phyloP scores from a whole-genome alignment of 1,140 invertebrate species.

The Orius laevigatus region DNA sequence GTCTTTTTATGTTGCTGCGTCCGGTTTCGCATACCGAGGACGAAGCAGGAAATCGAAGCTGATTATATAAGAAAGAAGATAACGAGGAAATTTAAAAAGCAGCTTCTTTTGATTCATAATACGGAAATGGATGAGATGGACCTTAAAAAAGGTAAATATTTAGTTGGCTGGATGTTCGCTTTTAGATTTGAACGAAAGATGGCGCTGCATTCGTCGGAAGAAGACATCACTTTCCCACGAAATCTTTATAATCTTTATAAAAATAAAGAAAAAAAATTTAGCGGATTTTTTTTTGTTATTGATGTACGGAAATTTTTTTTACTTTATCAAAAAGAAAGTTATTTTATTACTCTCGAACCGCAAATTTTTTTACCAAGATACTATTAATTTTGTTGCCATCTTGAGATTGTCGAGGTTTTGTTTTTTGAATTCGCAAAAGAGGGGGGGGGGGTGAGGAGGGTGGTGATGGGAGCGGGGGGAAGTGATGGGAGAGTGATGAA shows the following conservation, averaged over 20 bases:
- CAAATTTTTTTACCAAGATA: no score
- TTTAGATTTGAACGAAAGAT: not conserved
- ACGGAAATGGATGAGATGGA: constrained; percentile 73
- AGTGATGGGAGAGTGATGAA: no score
- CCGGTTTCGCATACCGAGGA: constrained; percentile 70
- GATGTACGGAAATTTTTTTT: no score
- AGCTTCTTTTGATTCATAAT: constrained; percentile 64
- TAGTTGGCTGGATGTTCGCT: no score
- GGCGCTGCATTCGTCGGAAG: not conserved
- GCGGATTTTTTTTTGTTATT: no score
- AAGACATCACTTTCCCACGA: not conserved
- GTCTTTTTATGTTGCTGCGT: constrained; percentile 74
- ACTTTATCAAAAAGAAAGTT: no score
- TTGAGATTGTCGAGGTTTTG: no score
- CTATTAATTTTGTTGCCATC: no score
- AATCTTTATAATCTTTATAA: not conserved
- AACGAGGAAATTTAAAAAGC: constrained; percentile 59
- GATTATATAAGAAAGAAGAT: constrained; percentile 72
- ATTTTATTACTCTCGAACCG: no score
- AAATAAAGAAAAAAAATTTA: not conserved
- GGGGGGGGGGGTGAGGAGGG: no score
- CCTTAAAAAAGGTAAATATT: constrained; percentile 59
- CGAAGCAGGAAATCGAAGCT: constrained; percentile 84
- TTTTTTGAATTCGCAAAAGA: no score
- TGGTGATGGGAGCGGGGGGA: no score